A percentile compares a stretch with the other conserved stretches of the same genome.
Evolutionary conservation across 2,113 vertebrate genomes (phyloP).

Genomic region (Pelodiscus sinensis): DNA sequence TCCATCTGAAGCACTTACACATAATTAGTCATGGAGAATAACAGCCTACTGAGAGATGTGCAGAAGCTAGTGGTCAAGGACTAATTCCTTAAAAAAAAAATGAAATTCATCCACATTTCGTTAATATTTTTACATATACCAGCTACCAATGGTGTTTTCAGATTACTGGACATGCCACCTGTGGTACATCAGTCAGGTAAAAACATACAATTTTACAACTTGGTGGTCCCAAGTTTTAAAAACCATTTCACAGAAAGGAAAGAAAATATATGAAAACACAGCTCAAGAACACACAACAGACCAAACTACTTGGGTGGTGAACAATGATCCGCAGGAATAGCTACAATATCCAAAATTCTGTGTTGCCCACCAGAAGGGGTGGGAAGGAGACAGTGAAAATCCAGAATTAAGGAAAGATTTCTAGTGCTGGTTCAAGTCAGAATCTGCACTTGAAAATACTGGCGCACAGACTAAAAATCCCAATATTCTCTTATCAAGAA

Average conservation of each 20-base stretch:
- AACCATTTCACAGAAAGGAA: slow-evolving; percentile 82
- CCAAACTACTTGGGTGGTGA: slow-evolving; percentile 44
- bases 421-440: slow-evolving; percentile 37
- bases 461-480: slow-evolving; percentile 22
- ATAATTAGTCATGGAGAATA: slow-evolving; percentile 62
- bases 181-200: slow-evolving; percentile 52
- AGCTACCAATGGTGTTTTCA: slow-evolving; percentile 52
- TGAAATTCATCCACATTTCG: slow-evolving; percentile 47
- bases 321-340: slow-evolving; percentile 46
- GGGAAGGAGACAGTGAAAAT: slow-evolving; percentile 15
- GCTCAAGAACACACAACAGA: slow-evolving; percentile 76
- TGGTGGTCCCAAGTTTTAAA: slow-evolving; percentile 74
- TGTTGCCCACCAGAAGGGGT: background rate
- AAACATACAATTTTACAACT: slow-evolving; percentile 71
- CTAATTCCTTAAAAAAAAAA: slow-evolving; percentile 45
- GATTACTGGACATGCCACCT: slow-evolving; percentile 37
- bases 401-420: background rate
- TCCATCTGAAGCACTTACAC: slow-evolving; percentile 80
- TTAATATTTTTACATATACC: slow-evolving; percentile 50
- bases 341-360: background rate
- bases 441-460: slow-evolving; percentile 39
- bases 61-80: slow-evolving; percentile 69
- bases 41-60: slow-evolving; percentile 72
- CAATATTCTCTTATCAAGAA: slow-evolving; percentile 20
- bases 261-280: slow-evolving; percentile 76